Conservation (phyloP, 2,797 vertebrate species). For the Acanthurus leucopareius region DNA sequence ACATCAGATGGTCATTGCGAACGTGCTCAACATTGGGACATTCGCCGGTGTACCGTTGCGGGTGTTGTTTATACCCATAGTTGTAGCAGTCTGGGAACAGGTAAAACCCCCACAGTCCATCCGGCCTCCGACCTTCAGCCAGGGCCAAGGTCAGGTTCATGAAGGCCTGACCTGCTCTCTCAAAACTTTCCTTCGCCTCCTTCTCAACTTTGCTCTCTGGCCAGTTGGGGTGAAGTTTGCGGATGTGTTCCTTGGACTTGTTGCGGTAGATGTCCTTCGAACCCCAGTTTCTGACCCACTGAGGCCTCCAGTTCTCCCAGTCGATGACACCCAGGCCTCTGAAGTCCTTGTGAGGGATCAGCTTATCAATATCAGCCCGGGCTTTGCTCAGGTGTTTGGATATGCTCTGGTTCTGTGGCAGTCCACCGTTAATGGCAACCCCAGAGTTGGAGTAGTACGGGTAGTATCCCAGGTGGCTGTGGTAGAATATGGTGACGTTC, state of each 20-base stretch:
- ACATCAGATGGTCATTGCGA: conserved; percentile 90
- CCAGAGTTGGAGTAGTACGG: conserved; percentile 88
- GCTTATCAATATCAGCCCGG: conserved; percentile 86
- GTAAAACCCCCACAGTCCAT: conserved; percentile 93
- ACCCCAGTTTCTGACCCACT: conserved; percentile 94
- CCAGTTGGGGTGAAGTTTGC: conserved; percentile 88
- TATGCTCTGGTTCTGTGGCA: conserved; percentile 92
- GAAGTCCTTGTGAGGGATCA: conserved; percentile 89
- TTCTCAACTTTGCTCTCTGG: conserved; percentile 87
- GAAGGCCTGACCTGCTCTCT: conserved; percentile 87
- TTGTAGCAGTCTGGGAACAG: conserved; percentile 96
- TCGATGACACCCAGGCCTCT: conserved; percentile 91
- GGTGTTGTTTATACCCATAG: conserved; percentile 91
- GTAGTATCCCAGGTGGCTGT: conserved; percentile 91
- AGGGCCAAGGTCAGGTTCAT: conserved; percentile 91
- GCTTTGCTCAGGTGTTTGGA: conserved; percentile 90
- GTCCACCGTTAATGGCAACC: conserved; percentile 87
- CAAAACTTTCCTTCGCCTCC: conserved; percentile 90
- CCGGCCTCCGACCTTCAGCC: conserved; percentile 87
- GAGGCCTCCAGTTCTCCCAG: conserved; percentile 94
- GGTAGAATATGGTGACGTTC: conserved; percentile 93
- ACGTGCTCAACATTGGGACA: conserved; percentile 91
- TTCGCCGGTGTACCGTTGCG: conserved; percentile 88
- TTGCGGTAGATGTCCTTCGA: conserved; percentile 90
- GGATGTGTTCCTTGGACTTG: conserved; percentile 89